Conservation (phyloP, 2,797 vertebrate species). For the Kryptopterus vitreolus region DNA sequence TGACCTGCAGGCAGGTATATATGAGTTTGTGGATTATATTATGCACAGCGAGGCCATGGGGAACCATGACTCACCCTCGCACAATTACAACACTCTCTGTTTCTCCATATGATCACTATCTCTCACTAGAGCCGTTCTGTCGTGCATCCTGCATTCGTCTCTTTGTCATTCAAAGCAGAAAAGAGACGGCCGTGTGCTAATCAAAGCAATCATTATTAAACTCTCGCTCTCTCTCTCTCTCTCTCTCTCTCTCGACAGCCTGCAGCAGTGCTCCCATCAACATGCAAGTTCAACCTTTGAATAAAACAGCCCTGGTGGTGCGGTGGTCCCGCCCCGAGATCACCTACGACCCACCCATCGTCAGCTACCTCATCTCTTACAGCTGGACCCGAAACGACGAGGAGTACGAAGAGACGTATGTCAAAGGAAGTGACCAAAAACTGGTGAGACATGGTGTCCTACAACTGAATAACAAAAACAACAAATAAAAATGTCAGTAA, state of each 20-base stretch:
- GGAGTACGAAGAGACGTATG: constrained; percentile 91
- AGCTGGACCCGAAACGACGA: constrained; percentile 96
- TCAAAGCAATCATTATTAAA: constrained; percentile 26
- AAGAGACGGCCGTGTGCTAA: constrained; percentile 19
- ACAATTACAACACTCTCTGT: constrained; percentile 22
- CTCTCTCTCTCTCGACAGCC: constrained; percentile 66
- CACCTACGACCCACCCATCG: constrained; percentile 91
- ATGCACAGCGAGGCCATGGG: constrained; percentile 27
- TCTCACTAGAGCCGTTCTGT: not conserved
- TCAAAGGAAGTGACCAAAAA: constrained; percentile 89
- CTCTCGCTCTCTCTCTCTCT: not conserved
- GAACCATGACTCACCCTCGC: constrained; percentile 36
- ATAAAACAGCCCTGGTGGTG: constrained; percentile 85
- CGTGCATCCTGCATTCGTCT: not conserved
- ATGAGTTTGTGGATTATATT: constrained; percentile 52
- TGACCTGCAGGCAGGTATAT: constrained; percentile 49
- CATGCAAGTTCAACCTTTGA: constrained; percentile 95
- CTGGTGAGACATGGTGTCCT: constrained; percentile 78
- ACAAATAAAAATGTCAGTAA: not conserved
- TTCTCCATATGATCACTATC: constrained; percentile 11
- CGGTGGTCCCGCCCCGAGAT: constrained; percentile 89
- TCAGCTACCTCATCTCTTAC: constrained; percentile 94
- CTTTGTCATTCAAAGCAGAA: constrained; percentile 21
- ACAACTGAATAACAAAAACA: not conserved
- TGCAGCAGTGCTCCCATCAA: constrained; percentile 93